Percentiles rank a stretch among this genome's conserved stretches.
Conservation (phyloP, 2,888 invertebrate genomes). For the Eupithecia tripunctaria region DNA sequence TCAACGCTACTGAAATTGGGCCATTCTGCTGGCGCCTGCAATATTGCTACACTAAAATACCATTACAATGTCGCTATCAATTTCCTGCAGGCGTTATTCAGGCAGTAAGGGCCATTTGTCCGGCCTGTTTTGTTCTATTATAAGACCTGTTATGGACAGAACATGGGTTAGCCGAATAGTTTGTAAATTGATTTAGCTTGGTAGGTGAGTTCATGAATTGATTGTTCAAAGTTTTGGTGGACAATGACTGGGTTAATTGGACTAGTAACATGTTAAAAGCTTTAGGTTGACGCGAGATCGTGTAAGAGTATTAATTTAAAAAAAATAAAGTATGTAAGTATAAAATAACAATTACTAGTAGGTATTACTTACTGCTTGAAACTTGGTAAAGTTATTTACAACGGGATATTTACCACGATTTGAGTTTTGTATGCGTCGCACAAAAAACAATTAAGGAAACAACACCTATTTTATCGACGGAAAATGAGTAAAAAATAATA, state of each 20-base stretch:
- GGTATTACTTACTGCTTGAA: no score
- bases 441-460: no score
- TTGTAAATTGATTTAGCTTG: neutral
- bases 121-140: neutral
- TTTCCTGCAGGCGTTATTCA: conserved; percentile 30
- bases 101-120: conserved; percentile 11
- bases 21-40: conserved; percentile 9
- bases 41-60: conserved; percentile 21
- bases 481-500: no score
- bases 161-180: neutral
- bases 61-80: conserved; percentile 35
- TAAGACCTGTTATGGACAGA: neutral
- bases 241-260: neutral
- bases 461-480: no score
- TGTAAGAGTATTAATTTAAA: no score
- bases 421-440: no score
- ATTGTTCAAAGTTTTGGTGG: neutral
- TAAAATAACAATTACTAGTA: no score
- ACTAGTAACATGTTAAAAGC: neutral
- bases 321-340: no score
- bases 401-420: no score
- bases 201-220: neutral
- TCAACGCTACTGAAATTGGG: neutral
- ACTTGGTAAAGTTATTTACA: no score
- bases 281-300: neutral